Base-by-base conservation (phyloP, 2,888 invertebrate species). In the Gnatocerus cornutus region DNA sequence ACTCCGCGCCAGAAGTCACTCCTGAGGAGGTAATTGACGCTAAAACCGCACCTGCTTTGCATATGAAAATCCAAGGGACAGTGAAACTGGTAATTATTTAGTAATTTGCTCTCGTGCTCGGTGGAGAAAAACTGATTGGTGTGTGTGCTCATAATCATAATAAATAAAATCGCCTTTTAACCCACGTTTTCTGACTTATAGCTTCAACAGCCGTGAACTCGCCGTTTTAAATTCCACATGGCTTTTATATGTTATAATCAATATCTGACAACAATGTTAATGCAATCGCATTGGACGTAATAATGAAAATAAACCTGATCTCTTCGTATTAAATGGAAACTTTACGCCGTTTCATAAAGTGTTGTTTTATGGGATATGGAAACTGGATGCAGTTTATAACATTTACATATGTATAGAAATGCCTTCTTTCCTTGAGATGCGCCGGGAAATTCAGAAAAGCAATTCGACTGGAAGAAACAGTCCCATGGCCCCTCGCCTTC, bases 161-260 rank as follows among this genome's bases (percentile, higher is more conserved):
- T n/a, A n/a, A n/a, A 21, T 3, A 4, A 21, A 21, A 21, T 21
- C 21, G 21, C 2, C 21, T 21, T 21, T 21, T 21, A 21, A 21
- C 21, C 21, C 21, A 21, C n/a, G n/a, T n/a, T n/a, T n/a, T n/a
- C 29, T 29, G 29, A 29, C 3, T 33, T 33, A 33, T 33, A 33
- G 7, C 33, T 33, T n/a, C 33, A 1, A n/a, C 33, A 33, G 7
- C 33, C 33, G 33, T 33, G 33, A 33, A 33, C 33, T 33, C 33
- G 3, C 7, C 2, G 33, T 33, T 33, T 33, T 4, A 33, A 33
- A 33, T 33, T 33, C 7, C 33, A 33, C n/a, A 33, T 33, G 9
- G 33, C 33, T 33, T 33, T 33, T 33, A 33, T 33, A 33, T 33
- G 33, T 33, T 33, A 33, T 33, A 33, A 33, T 33, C 33, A 33